phyloP scores from a whole-genome alignment of 1,140 invertebrate species.

The Druon quercuslanigerum region DNA sequence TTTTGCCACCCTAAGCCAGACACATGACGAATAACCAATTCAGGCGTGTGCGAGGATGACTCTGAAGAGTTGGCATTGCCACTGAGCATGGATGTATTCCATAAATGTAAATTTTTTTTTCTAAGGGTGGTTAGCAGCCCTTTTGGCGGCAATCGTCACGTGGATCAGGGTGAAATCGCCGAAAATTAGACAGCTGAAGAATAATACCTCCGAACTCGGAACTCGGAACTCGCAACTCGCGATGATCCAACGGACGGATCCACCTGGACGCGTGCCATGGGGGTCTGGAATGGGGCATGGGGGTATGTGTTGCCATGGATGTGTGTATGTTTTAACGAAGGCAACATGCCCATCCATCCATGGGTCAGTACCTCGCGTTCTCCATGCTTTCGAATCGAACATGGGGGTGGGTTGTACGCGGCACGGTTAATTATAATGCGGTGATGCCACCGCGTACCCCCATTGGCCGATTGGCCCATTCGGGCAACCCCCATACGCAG shows the following conservation, averaged over 20 bases:
- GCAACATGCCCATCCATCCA: constrained; percentile 34
- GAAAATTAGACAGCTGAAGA: constrained; percentile 59
- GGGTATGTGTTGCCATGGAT: constrained; percentile 44
- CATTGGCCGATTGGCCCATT: neutral
- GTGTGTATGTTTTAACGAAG: constrained; percentile 39
- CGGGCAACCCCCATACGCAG: neutral
- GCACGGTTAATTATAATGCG: constrained; percentile 51
- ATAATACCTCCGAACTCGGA: neutral
- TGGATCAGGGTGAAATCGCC: constrained; percentile 54
- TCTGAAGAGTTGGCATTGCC: neutral
- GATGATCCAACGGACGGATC: constrained; percentile 56
- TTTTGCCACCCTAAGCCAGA: neutral
- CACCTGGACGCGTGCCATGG: constrained; percentile 62
- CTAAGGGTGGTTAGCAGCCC: constrained; percentile 2
- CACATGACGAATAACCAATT: constrained; percentile 6
- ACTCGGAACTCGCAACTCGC: constrained; percentile 7
- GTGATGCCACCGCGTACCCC: constrained; percentile 37
- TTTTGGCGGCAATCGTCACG: constrained; percentile 39
- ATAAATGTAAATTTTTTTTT: neutral
- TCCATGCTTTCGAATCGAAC: constrained; percentile 36
- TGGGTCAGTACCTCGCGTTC: constrained; percentile 37
- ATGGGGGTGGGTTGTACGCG: constrained; percentile 47
- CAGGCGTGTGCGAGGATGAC: neutral
- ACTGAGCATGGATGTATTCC: constrained; percentile 17
- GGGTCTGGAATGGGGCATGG: constrained; percentile 54